A percentile compares a stretch with the other conserved stretches of the same genome.
phyloP scores from a whole-genome alignment of 2,888 invertebrate genomes.

The Iphiclides podalirius region DNA sequence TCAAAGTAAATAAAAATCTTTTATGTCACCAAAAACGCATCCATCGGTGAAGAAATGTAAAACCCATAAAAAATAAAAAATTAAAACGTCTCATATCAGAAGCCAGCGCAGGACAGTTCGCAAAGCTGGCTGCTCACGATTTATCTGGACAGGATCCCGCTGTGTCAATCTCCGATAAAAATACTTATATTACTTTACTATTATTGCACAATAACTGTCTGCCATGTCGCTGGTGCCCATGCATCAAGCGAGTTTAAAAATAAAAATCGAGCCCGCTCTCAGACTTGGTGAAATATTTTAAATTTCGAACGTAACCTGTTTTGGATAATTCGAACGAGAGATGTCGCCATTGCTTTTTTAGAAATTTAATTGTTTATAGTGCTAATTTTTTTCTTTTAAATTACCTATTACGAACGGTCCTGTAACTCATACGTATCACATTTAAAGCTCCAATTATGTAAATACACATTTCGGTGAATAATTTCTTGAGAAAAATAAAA shows the following conservation, averaged over 20 bases:
- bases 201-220: conserved; percentile 62
- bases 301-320: conserved; percentile 22
- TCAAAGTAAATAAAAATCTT: too few relatives aligned
- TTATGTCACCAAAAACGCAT: too few relatives aligned
- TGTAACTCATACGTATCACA: conserved; percentile 21
- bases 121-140: too few relatives aligned
- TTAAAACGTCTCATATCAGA: conserved; percentile 2
- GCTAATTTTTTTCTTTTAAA: conserved; percentile 1
- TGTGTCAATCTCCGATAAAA: conserved; percentile 57
- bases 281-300: conserved; percentile 18
- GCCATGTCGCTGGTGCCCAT: conserved; percentile 57
- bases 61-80: conserved; percentile 13
- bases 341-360: too few relatives aligned
- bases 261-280: background rate
- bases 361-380: too few relatives aligned
- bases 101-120: too few relatives aligned
- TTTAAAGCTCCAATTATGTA: conserved; percentile 6
- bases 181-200: conserved; percentile 36
- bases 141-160: conserved; percentile 45
- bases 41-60: too few relatives aligned
- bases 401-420: conserved; percentile 31
- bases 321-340: too few relatives aligned
- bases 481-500: conserved; percentile 3
- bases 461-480: conserved; percentile 8
- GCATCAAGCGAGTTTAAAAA: background rate